Percentiles rank a stretch among this genome's conserved stretches.
Conservation (phyloP, 2,888 invertebrate genomes). For the Diaperis boleti region DNA sequence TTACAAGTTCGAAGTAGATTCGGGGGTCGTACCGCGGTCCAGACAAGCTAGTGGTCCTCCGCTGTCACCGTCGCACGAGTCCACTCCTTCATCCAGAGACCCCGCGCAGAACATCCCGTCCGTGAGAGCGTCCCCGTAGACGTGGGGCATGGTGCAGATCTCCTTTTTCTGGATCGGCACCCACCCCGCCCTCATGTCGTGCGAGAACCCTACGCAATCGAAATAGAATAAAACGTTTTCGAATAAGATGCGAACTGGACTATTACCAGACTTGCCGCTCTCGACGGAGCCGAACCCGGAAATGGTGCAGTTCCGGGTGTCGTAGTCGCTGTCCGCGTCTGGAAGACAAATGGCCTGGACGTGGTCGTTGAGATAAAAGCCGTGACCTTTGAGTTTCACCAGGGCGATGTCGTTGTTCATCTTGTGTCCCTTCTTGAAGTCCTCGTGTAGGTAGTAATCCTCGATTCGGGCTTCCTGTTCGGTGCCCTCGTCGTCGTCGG, state of each 20-base stretch:
- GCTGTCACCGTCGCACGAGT: constrained; percentile 87
- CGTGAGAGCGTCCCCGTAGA: constrained; percentile 76
- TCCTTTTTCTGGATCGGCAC: constrained; percentile 76
- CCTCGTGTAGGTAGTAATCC: constrained; percentile 77
- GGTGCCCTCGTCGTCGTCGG: constrained; percentile 75
- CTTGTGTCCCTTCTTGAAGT: constrained; percentile 73
- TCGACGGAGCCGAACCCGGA: constrained; percentile 83
- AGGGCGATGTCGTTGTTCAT: constrained; percentile 84
- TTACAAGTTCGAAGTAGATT: no score
- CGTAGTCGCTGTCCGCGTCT: constrained; percentile 68
- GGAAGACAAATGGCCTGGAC: constrained; percentile 84
- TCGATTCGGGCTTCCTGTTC: constrained; percentile 79
- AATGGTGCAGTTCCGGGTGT: constrained; percentile 78
- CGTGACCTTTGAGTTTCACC: constrained; percentile 73
- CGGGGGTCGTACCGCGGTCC: constrained; percentile 67
- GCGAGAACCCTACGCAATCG: constrained; percentile 75
- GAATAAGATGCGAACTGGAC: constrained; percentile 27
- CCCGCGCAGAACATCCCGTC: constrained; percentile 87
- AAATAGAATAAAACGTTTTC: no score
- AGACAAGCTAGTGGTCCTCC: constrained; percentile 86
- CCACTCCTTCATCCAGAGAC: constrained; percentile 78
- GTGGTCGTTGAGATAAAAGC: constrained; percentile 74
- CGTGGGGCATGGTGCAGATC: constrained; percentile 74
- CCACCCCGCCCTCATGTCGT: constrained; percentile 75
- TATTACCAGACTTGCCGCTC: constrained; percentile 71